Evolutionary conservation across 2,797 vertebrate genomes (phyloP).

Genomic region (Pseudotriccus pelzelni): DNA sequence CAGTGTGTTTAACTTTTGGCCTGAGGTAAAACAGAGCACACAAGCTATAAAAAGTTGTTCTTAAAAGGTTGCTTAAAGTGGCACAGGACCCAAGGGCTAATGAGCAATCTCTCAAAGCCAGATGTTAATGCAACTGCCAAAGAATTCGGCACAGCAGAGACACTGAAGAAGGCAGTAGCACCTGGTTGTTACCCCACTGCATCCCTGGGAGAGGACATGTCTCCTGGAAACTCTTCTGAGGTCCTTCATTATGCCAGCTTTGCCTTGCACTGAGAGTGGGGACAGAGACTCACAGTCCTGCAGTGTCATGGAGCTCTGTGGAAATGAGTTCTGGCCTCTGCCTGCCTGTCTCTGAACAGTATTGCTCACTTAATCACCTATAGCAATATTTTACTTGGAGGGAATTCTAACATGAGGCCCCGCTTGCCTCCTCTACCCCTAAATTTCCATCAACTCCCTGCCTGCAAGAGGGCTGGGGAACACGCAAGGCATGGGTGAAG

Average conservation of each 20-base stretch:
- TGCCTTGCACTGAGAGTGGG: background rate
- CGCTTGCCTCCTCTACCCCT: background rate
- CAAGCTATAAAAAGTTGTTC: conserved; percentile 3
- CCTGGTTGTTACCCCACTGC: background rate
- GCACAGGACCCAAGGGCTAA: conserved; percentile 11
- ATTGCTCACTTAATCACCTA: background rate
- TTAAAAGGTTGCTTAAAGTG: conserved; percentile 18
- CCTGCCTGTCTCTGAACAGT: background rate
- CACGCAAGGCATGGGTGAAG: background rate
- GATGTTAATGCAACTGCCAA: background rate
- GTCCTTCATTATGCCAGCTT: background rate
- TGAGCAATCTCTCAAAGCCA: conserved; percentile 18
- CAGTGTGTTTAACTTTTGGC: background rate
- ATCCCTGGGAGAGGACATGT: background rate
- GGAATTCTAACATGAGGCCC: background rate
- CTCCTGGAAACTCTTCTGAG: background rate
- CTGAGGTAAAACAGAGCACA: conserved; percentile 24
- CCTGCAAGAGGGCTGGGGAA: background rate
- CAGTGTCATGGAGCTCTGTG: background rate
- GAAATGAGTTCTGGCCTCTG: background rate
- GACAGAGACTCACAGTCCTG: background rate
- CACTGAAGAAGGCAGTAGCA: background rate
- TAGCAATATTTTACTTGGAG: background rate
- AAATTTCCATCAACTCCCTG: background rate
- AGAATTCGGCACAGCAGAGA: background rate